phyloP scores from a whole-genome alignment of 2,113 vertebrate species.

The Brachyistius frenatus region DNA sequence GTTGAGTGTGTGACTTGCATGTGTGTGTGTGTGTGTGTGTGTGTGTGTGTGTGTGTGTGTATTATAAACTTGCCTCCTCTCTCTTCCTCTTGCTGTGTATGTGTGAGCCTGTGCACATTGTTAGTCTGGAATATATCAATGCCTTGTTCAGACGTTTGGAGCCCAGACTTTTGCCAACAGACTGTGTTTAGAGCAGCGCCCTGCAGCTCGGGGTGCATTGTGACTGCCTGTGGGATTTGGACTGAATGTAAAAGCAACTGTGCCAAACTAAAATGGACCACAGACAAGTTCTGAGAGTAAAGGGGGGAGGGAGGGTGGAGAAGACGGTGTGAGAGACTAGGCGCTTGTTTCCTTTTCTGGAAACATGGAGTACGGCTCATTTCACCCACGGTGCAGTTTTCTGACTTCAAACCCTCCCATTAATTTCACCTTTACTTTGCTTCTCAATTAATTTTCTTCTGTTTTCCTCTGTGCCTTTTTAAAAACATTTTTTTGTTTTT shows the following conservation, averaged over 20 bases:
- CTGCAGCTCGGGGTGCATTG: constrained; percentile 25
- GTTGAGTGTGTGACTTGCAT: background rate
- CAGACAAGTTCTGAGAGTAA: constrained; percentile 29
- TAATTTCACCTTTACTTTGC: constrained; percentile 1
- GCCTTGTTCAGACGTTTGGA: constrained; percentile 32
- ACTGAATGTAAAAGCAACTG: constrained; percentile 43
- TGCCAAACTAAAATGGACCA: constrained; percentile 45
- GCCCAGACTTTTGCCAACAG: constrained; percentile 42
- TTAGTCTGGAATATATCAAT: constrained; percentile 62
- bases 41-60: constrained; percentile 17
- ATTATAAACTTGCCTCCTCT: constrained; percentile 31
- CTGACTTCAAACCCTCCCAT: constrained; percentile 7
- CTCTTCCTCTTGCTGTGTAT: background rate
- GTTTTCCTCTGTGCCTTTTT: background rate
- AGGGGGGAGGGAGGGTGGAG: constrained; percentile 12
- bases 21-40: background rate
- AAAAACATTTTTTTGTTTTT: background rate
- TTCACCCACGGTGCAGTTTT: constrained; percentile 23
- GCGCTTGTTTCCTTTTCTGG: constrained; percentile 63
- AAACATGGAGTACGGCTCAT: constrained; percentile 14
- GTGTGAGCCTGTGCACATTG: constrained; percentile 14
- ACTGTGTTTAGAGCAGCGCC: constrained; percentile 35
- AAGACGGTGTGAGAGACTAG: constrained; percentile 6
- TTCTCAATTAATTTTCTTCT: background rate
- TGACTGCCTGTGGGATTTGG: constrained; percentile 44